Base-by-base conservation (phyloP, 1,140 invertebrate species). In the Delia radicum region DNA sequence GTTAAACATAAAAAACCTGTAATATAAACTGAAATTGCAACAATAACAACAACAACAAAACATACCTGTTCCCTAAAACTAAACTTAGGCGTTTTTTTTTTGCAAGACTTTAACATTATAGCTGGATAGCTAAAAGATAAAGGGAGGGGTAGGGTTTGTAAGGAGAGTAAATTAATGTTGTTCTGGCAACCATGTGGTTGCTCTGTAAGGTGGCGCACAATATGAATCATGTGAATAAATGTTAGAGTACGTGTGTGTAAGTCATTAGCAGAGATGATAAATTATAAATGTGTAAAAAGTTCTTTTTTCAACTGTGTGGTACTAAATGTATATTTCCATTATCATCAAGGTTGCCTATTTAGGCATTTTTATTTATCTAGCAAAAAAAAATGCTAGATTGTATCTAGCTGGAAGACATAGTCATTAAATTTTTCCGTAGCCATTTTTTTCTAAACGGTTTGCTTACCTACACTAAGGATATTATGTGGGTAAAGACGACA, bases 11-110 rank as follows among this genome's bases (percentile, higher is more conserved):
- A 37, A 69, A 37, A 69, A 69, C n/a, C 65, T 21, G 31, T 21
- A 67, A 67, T 5, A 31, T 31, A 31, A 29, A 15, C n/a, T 18
- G 8, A 69, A 69, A 33, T 10, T 65, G 12, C 62, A 29, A 37
- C 1, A 69, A 33, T 18, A 21, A 63, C 26, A 63, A 55, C 18
- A 55, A 55, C 5, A 69, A 18, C 65, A 33, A 33, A 15, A 55
- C n/a, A 69, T 69, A 69, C 65, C 65, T 69, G 65, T 37, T 69
- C 65, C 65, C 65, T 69, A 69, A 69, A 69, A 69, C 65, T 69
- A 33, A 69, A 69, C 65, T 69, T 33, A 69, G 48, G 48, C 48
- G 48, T 55, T 24, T 55, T 55, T 24, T 55, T 15, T 21, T 55
- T 55, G 48, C 24, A 42, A 42, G 37, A 21, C 21, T 55, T 18